phyloP scores from a whole-genome alignment of 2,113 vertebrate genomes.

The Sturnus vulgaris region DNA sequence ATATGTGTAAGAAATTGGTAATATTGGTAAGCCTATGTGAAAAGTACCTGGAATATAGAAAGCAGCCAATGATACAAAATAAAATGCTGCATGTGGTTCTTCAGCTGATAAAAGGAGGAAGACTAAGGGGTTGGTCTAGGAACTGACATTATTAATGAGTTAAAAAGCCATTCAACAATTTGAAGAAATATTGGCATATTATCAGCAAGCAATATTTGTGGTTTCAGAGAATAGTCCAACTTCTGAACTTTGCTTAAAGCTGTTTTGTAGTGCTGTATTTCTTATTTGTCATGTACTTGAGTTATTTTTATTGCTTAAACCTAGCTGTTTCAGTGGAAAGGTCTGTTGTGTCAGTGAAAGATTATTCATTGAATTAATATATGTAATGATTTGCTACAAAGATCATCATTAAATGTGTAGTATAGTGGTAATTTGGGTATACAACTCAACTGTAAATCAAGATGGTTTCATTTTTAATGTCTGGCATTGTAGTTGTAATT shows the following conservation, averaged over 20 bases:
- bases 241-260: background rate
- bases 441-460: background rate
- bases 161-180: background rate
- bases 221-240: background rate
- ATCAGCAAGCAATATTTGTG: background rate
- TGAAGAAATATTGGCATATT: background rate
- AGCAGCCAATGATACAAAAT: background rate
- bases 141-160: background rate
- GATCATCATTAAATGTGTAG: background rate
- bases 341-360: background rate
- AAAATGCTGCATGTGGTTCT: background rate
- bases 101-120: background rate
- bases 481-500: background rate
- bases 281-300: background rate
- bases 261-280: background rate
- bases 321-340: background rate
- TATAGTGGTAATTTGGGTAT: background rate
- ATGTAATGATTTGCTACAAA: background rate
- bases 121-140: background rate
- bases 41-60: background rate
- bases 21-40: background rate
- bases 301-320: background rate
- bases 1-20: background rate
- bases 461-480: slow-evolving; percentile 1
- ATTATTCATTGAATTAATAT: background rate